Evolutionary conservation across 2,797 vertebrate genomes (phyloP).

Genomic region (Gephyroberyx darwinii): DNA sequence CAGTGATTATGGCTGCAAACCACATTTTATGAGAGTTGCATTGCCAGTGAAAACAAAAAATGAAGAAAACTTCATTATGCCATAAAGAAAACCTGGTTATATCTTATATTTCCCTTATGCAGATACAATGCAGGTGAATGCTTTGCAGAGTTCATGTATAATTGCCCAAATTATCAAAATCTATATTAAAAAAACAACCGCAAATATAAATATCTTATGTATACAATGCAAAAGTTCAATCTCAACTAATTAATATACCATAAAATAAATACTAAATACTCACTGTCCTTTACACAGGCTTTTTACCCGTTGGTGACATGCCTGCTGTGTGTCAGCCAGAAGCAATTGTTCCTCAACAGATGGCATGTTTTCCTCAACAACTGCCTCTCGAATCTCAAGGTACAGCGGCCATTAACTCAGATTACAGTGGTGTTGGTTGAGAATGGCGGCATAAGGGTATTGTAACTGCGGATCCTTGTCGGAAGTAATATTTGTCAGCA

Average conservation of each 20-base stretch:
- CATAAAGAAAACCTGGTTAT: background rate
- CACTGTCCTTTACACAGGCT: conserved; percentile 81
- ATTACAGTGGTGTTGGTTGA: conserved; percentile 11
- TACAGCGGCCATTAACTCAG: conserved; percentile 54
- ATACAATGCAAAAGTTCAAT: background rate
- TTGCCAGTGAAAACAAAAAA: conserved; percentile 31
- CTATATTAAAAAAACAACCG: background rate
- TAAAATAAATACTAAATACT: conserved; percentile 8
- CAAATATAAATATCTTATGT: background rate
- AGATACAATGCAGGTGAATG: background rate
- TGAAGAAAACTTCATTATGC: conserved; percentile 8
- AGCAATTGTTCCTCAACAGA: conserved; percentile 96
- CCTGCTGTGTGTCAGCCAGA: conserved; percentile 98
- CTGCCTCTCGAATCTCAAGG: conserved; percentile 98
- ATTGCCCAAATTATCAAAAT: background rate
- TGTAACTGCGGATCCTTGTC: background rate
- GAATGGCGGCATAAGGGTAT: background rate
- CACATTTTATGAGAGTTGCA: conserved; percentile 25
- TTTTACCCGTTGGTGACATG: conserved; percentile 97
- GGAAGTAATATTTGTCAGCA: background rate
- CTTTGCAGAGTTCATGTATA: background rate
- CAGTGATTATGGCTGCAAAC: conserved; percentile 17
- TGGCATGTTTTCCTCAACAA: conserved; percentile 99
- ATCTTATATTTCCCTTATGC: conserved; percentile 9
- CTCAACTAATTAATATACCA: background rate